Evolutionary conservation across 2,888 invertebrate genomes (phyloP).

Genomic region (Biston betularia): DNA sequence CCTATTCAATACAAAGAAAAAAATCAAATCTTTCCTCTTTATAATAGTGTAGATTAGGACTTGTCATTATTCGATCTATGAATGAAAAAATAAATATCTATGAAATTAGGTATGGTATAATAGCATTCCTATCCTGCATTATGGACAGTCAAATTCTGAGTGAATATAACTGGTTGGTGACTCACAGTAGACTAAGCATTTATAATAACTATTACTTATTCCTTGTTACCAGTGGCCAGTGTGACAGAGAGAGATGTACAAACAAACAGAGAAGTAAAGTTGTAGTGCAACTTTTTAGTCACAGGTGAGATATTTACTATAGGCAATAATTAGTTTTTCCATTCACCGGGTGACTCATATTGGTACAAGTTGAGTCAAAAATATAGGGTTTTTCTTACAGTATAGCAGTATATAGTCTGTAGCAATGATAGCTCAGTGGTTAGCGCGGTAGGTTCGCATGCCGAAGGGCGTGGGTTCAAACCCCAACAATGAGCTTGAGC

Average conservation of each 20-base stretch:
- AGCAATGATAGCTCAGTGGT: too few species aligned
- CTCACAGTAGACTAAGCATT: constrained; percentile 31
- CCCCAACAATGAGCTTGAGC: too few species aligned
- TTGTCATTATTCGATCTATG: too few species aligned
- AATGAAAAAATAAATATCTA: not conserved
- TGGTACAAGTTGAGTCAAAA: not conserved
- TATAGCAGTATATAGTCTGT: too few species aligned
- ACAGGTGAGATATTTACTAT: constrained; percentile 33
- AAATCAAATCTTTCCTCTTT: too few species aligned
- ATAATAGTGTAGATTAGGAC: too few species aligned
- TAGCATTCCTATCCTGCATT: constrained; percentile 24
- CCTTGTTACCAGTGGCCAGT: constrained; percentile 29
- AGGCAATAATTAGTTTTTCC: constrained; percentile 28
- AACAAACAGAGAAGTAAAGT: constrained; percentile 50
- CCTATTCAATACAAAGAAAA: too few species aligned
- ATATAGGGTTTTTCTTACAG: not conserved
- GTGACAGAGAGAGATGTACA: constrained; percentile 54
- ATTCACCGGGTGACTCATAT: constrained; percentile 46
- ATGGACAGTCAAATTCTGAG: not conserved
- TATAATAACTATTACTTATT: not conserved
- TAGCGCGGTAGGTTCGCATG: too few species aligned
- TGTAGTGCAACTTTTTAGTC: constrained; percentile 48
- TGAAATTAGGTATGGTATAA: not conserved
- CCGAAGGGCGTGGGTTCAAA: too few species aligned
- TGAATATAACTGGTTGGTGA: constrained; percentile 37